Conservation (phyloP, 2,888 invertebrate species). For the Mythimna lalbum region DNA sequence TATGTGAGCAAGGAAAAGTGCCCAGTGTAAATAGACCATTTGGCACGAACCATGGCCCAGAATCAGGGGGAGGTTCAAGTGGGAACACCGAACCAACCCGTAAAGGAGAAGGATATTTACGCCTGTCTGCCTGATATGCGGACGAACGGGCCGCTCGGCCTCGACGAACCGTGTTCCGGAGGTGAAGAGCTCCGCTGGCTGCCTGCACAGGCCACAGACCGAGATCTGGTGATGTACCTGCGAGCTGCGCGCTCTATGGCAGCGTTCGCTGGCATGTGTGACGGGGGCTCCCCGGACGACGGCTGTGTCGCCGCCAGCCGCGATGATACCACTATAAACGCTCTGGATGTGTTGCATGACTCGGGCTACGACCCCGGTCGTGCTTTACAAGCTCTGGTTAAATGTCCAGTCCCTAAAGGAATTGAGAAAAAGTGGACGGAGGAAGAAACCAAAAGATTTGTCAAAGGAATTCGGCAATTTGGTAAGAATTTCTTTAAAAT, state of each 20-base stretch:
- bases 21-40: conserved; percentile 83
- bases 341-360: conserved; percentile 98
- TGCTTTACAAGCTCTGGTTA: conserved; percentile 98
- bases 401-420: conserved; percentile 99
- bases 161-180: conserved; percentile 87
- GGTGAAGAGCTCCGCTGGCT: conserved; percentile 98
- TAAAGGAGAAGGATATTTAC: conserved; percentile 89
- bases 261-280: conserved; percentile 99
- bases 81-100: conserved; percentile 88
- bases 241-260: conserved; percentile 99
- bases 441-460: conserved; percentile 99
- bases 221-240: conserved; percentile 99
- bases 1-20: conserved; percentile 80
- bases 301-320: conserved; percentile 99
- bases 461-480: conserved; percentile 99
- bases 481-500: conserved; percentile 99
- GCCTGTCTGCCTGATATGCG: conserved; percentile 91
- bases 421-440: conserved; percentile 99
- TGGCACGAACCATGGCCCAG: conserved; percentile 87
- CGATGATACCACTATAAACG: conserved; percentile 99
- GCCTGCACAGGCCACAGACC: conserved; percentile 97
- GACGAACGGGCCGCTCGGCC: conserved; percentile 86
- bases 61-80: conserved; percentile 90
- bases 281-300: conserved; percentile 99
- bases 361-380: conserved; percentile 99